Evolutionary conservation across 1,140 invertebrate species (phyloP), one percentile per base, ranked within the genome.

Genomic region (Physella acuta): DNA sequence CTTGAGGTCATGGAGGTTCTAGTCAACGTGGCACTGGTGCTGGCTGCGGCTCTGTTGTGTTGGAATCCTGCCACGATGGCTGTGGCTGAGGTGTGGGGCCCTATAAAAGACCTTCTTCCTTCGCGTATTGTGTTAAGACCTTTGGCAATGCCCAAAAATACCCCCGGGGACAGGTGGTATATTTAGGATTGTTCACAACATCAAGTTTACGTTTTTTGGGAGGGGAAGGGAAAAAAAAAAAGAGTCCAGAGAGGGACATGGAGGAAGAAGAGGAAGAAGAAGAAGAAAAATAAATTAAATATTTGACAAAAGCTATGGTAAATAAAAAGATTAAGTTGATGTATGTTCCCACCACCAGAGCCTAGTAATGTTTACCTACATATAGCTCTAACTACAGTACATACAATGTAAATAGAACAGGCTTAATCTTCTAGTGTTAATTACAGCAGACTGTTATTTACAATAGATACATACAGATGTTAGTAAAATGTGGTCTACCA

Each of bases 91-190:
- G 64, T 37, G 20, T 14, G 3, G 64, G 64, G 44, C n/a, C 64
- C 81, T 82, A 82, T 73, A 82, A 82, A 77, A 82, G 81, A 82
- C 71, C 79, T 78, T 75, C 79, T 71, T 67, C 78, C 77, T 76
- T 82, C 81, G 56, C 77, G 78, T 67, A 82, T 81, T 67, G 81
- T 75, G 76, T 79, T 77, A 56, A 82, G 76, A 68, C 77, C 81
- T 82, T 75, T 14, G 20, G 28, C 26, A 44, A 34, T 64, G 37
- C 33, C 31, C 59, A 61, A 61, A 36, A 39, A 39, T n/a, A 39
- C 17, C 34, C 59, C 59, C 33, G 28, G n/a, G 1, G 1, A 39
- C 1, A 2, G 59, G 24, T 31, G 59, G 59, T 44, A 44, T 31
- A 14, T 37, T 37, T 39, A 14, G 8, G 20, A 36, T 61, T 61